Evolutionary conservation across 2,888 invertebrate genomes (phyloP).

Genomic region (Ctena decussata): DNA sequence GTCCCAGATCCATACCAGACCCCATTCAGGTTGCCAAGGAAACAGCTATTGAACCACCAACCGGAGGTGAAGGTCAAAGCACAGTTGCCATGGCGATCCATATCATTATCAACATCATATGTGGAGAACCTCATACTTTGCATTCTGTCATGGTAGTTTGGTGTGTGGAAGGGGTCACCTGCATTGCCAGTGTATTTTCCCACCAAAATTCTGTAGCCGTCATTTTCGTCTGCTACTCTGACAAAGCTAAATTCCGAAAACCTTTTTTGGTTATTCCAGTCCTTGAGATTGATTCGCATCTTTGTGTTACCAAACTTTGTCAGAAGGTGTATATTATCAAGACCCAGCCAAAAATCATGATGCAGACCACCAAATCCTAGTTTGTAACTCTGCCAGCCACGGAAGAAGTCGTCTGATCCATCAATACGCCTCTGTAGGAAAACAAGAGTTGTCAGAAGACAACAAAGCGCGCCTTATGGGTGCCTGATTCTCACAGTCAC

Average conservation of each 20-base stretch:
- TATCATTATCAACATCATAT: conserved; percentile 64
- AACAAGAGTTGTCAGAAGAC: too few relatives aligned
- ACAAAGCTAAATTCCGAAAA: conserved; percentile 58
- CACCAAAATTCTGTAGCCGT: conserved; percentile 55
- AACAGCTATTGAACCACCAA: conserved; percentile 68
- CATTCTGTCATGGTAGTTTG: conserved; percentile 43
- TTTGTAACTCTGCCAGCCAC: conserved; percentile 58
- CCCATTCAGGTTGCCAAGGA: conserved; percentile 58
- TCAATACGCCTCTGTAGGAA: conserved; percentile 46
- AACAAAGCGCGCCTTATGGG: too few relatives aligned
- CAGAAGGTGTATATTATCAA: conserved; percentile 60
- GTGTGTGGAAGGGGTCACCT: conserved; percentile 64
- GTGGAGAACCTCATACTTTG: conserved; percentile 66
- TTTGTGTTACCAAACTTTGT: conserved; percentile 64
- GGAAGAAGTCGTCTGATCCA: conserved; percentile 50
- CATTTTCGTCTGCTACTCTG: conserved; percentile 42
- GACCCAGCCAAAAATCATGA: conserved; percentile 67
- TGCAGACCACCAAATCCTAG: conserved; percentile 56
- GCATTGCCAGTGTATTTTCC: conserved; percentile 57
- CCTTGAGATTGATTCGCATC: conserved; percentile 55
- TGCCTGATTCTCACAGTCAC: too few relatives aligned
- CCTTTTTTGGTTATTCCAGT: conserved; percentile 46
- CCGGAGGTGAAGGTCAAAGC: conserved; percentile 59
- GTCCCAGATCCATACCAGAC: conserved; percentile 56
- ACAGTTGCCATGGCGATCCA: conserved; percentile 54